Conservation (phyloP, 1,140 invertebrate genomes). For the Drosophila simulans region DNA sequence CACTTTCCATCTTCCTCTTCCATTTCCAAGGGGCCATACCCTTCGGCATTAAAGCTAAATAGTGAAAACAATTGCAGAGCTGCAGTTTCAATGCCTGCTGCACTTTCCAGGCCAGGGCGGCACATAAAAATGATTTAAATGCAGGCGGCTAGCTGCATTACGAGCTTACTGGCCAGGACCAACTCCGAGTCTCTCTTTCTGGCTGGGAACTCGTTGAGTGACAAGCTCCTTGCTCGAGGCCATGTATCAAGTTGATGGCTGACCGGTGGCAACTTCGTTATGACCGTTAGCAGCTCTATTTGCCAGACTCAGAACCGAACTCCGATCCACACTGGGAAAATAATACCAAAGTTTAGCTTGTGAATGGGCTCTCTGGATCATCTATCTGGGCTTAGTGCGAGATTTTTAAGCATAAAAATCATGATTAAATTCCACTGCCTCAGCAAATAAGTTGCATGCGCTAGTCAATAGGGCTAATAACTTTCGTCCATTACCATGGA, state of each 20-base stretch:
- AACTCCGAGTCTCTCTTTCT: constrained; percentile 6
- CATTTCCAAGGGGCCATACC: neutral
- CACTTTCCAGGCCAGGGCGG: constrained; percentile 7
- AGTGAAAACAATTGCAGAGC: constrained; percentile 11
- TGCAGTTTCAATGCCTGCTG: constrained; percentile 24
- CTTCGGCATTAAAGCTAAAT: constrained; percentile 39
- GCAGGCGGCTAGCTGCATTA: constrained; percentile 61
- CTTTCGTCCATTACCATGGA: no score
- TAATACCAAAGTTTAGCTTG: no score
- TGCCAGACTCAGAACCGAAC: constrained; percentile 26
- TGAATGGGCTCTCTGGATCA: no score
- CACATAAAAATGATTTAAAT: constrained; percentile 79
- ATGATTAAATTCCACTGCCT: no score
- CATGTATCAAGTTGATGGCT: constrained; percentile 71
- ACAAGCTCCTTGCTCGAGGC: constrained; percentile 49
- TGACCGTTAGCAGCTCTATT: constrained; percentile 77
- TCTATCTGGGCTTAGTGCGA: no score
- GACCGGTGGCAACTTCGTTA: constrained; percentile 66
- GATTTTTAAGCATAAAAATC: no score
- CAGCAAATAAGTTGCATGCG: no score
- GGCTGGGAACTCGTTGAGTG: constrained; percentile 46
- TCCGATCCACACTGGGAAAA: neutral
- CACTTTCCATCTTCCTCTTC: neutral
- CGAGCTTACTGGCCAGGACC: constrained; percentile 36
- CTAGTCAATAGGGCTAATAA: no score